Percentiles rank a stretch among this genome's conserved stretches.
Evolutionary conservation across 2,888 invertebrate species (phyloP).

Genomic region (Bombyx huttoni): DNA sequence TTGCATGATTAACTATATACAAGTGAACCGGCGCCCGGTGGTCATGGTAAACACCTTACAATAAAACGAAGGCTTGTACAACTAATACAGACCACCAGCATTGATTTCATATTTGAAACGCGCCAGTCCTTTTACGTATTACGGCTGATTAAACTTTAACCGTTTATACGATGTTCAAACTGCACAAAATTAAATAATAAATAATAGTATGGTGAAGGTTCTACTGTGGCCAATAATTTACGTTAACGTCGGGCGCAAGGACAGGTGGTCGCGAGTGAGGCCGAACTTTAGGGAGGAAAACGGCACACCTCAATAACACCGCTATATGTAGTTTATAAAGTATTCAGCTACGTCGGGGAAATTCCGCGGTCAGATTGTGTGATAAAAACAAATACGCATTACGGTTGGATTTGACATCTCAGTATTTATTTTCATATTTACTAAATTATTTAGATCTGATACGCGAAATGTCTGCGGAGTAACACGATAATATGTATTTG

Average conservation of each 20-base stretch:
- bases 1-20: constrained; percentile 39
- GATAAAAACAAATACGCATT: background rate
- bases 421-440: no score
- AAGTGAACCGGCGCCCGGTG: constrained; percentile 30
- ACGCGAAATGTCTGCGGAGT: no score
- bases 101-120: constrained; percentile 15
- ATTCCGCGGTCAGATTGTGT: background rate
- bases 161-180: background rate
- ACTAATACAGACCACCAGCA: constrained; percentile 37
- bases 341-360: background rate
- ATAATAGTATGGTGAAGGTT: background rate
- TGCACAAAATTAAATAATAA: background rate
- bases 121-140: background rate
- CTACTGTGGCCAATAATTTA: background rate
- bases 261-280: background rate
- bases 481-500: no score
- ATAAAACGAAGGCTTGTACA: constrained; percentile 35
- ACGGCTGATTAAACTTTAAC: background rate
- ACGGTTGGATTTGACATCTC: no score
- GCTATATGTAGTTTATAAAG: background rate
- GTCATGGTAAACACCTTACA: constrained; percentile 56
- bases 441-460: no score
- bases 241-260: background rate
- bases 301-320: background rate
- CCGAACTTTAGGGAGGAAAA: background rate